Base-by-base conservation (phyloP, 2,888 invertebrate genomes). In the Rotaria magnacalcarata region DNA sequence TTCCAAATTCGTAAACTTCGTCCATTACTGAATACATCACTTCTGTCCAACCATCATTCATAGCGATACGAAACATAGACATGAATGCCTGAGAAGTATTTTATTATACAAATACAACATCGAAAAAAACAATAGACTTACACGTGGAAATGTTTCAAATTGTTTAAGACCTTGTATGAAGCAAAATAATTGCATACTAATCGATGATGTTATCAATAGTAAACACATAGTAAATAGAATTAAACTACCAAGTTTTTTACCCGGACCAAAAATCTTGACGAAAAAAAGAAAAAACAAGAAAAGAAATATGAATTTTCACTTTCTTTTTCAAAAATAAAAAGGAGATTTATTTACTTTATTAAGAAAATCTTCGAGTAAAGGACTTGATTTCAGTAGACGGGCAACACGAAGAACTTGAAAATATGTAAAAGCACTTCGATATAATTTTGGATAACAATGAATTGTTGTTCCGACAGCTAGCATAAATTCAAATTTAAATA, bases 161-260 rank as follows among this genome's bases (percentile, higher is more conserved):
- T 97, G 97, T 2, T 96, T 95, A 89, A 97, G 96, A 89, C 96
- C 95, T 86, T 89, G 87, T 11, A 99, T 93, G 90, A 95, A 97
- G 90, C 99, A 99, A 91, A 99, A 99, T 58, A 99, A 92, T 90
- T 99, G 99, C 95, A 99, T 96, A 84, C 97, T 98, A 89, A 99
- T 97, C 88, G 96, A 96, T 6, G 98, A 98, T 86, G 98, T 97
- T 89, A 99, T 97, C 87, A 99, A 96, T 85, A 99, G 93, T 90
- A 99, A 94, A 91, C 98, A 98, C 95, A 98, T 97, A 84, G 99
- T 99, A 91, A 99, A 99, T 89, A 99, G 95, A 86, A 99, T 97
- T n/a, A 99, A 93, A 88, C 97, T 97, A 60, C 99, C 99, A n/a
- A 99, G 92, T 91, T 99, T 99, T 91, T 97, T 98, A 10, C 97